Percentiles rank a stretch among this genome's conserved stretches.
phyloP scores from a whole-genome alignment of 2,113 vertebrate genomes.

The Ramphastos sulfuratus region DNA sequence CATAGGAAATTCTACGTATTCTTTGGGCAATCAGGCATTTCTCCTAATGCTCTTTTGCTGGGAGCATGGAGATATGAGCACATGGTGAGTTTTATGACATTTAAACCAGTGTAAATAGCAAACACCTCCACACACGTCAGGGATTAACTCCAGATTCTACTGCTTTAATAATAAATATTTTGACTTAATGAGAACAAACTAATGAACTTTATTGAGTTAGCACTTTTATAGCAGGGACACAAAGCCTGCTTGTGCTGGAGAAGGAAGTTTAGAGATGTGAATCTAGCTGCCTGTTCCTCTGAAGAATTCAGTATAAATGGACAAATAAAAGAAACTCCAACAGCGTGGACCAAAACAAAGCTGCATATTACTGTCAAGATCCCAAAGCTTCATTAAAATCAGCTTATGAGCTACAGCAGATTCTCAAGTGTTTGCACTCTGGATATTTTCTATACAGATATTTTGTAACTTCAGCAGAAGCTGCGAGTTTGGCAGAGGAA shows the following conservation, averaged over 20 bases:
- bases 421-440: neutral
- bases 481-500: neutral
- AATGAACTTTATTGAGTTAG: neutral
- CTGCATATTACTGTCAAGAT: neutral
- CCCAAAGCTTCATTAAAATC: neutral
- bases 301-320: neutral
- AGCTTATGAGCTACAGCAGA: neutral
- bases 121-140: neutral
- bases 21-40: neutral
- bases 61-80: neutral
- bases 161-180: constrained; percentile 29
- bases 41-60: neutral
- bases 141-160: constrained; percentile 24
- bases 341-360: neutral
- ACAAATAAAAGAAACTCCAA: neutral
- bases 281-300: neutral
- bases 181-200: constrained; percentile 23
- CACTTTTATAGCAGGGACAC: neutral
- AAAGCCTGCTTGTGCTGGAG: neutral
- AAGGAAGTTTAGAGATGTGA: neutral
- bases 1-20: neutral
- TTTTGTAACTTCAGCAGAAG: neutral
- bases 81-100: neutral
- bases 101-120: constrained; percentile 21
- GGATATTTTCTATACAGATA: neutral